These are phyloP conservation scores for Thamnaconus septentrionalis DNA, from an alignment of 2,113 vertebrate species.

Conservation along the genomic window DNA sequence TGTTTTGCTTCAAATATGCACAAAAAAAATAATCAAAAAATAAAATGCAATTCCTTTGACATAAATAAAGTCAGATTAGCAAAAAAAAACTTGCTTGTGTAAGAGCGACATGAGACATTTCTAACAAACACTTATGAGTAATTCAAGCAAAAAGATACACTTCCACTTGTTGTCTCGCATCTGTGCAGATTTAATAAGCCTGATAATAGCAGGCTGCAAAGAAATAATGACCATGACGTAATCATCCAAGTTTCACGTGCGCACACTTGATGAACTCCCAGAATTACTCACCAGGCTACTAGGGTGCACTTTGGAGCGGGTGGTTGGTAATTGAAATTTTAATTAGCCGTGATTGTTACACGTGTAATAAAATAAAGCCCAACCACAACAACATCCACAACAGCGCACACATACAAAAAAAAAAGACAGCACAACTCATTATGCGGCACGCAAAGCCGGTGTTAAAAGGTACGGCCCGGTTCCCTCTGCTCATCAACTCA, in stretches of 20 bases:
- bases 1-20: too few species aligned
- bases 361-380: conserved; percentile 16
- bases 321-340: conserved; percentile 12
- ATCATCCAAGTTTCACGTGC: conserved; percentile 19
- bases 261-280: conserved; percentile 36
- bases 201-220: conserved; percentile 1
- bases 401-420: conserved; percentile 11
- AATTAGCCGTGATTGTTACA: conserved; percentile 33
- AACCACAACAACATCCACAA: too few species aligned
- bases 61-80: too few species aligned
- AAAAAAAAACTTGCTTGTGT: too few species aligned
- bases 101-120: too few species aligned
- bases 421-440: not conserved
- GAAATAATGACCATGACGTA: conserved; percentile 32
- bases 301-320: not conserved
- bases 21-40: too few species aligned
- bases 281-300: conserved; percentile 14
- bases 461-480: conserved; percentile 15
- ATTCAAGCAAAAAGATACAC: too few species aligned
- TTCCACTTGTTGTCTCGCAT: too few species aligned
- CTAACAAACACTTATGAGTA: too few species aligned
- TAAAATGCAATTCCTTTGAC: too few species aligned
- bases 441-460: conserved; percentile 7
- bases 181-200: conserved; percentile 18
- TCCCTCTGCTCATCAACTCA: conserved; percentile 39